These are phyloP conservation scores for Rhipidura dahli DNA, from an alignment of 2,113 vertebrate genomes.

Conservation along the genomic window DNA sequence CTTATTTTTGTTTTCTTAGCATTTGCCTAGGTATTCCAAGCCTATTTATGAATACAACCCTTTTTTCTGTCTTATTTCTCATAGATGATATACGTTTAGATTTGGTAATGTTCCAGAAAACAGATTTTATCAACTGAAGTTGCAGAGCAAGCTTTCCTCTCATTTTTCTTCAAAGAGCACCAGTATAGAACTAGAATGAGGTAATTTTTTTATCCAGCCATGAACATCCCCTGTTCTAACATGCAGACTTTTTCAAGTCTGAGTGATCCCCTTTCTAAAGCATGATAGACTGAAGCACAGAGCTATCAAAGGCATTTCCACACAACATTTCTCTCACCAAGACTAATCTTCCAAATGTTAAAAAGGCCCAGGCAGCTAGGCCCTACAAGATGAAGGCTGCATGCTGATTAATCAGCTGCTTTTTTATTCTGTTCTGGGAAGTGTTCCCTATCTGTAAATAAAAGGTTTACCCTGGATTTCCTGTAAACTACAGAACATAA, in stretches of 20 bases:
- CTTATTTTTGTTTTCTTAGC: constrained; percentile 72
- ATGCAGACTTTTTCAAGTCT: constrained; percentile 48
- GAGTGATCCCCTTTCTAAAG: constrained; percentile 52
- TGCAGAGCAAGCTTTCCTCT: constrained; percentile 67
- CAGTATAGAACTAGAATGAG: constrained; percentile 62
- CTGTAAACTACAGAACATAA: constrained; percentile 63
- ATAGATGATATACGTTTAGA: constrained; percentile 64
- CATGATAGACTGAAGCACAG: constrained; percentile 67
- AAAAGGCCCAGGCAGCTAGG: constrained; percentile 50
- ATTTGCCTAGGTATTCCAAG: constrained; percentile 69
- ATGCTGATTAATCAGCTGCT: constrained; percentile 73
- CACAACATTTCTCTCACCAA: constrained; percentile 59
- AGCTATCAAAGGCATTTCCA: constrained; percentile 75
- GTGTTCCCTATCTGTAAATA: constrained; percentile 69
- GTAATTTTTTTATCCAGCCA: constrained; percentile 61
- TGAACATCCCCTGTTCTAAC: constrained; percentile 65
- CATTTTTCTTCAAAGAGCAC: constrained; percentile 74
- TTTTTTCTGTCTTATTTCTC: constrained; percentile 68
- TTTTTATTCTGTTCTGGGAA: constrained; percentile 69
- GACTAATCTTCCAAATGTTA: constrained; percentile 61
- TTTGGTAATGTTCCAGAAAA: constrained; percentile 69
- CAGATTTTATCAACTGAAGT: constrained; percentile 72
- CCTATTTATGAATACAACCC: constrained; percentile 62
- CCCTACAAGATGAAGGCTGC: constrained; percentile 67
- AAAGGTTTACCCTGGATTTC: constrained; percentile 71